These are phyloP conservation scores for Pachypsylla venusta DNA, from an alignment of 1,140 invertebrate species.

Conservation along the genomic window DNA sequence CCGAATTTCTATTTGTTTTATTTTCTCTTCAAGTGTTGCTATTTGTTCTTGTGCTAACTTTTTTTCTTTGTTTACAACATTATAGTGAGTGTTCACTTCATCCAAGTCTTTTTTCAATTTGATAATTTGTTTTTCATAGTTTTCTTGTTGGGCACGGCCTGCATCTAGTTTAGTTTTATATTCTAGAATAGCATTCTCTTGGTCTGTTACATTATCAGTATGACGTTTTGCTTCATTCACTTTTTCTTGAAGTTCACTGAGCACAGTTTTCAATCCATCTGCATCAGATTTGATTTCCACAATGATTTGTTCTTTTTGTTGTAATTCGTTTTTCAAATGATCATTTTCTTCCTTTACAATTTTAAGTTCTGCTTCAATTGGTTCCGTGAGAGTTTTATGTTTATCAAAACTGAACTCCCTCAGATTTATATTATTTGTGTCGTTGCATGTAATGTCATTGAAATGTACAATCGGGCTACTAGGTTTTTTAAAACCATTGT, in stretches of 20 bases:
- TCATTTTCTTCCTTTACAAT: background rate
- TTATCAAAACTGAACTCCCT: too few species aligned
- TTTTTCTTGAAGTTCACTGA: background rate
- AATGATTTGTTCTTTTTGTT: background rate
- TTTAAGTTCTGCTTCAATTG: background rate
- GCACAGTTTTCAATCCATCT: background rate
- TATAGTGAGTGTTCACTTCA: background rate
- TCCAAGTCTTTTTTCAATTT: background rate
- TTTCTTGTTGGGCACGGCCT: background rate
- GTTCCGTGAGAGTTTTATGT: background rate
- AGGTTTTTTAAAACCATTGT: background rate
- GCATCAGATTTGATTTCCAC: slow-evolving; percentile 3
- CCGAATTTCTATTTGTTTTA: background rate
- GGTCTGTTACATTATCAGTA: background rate
- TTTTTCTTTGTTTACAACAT: background rate
- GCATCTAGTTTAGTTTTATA: background rate
- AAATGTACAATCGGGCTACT: background rate
- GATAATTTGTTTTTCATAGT: background rate
- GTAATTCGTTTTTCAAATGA: background rate
- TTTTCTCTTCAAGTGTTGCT: background rate
- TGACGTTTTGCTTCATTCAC: background rate
- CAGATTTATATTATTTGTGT: background rate
- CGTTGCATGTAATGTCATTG: background rate
- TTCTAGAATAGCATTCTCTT: background rate
- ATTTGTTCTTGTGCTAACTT: background rate